Base-by-base conservation (phyloP, 2,888 invertebrate species). In the Stegana nigrithorax region DNA sequence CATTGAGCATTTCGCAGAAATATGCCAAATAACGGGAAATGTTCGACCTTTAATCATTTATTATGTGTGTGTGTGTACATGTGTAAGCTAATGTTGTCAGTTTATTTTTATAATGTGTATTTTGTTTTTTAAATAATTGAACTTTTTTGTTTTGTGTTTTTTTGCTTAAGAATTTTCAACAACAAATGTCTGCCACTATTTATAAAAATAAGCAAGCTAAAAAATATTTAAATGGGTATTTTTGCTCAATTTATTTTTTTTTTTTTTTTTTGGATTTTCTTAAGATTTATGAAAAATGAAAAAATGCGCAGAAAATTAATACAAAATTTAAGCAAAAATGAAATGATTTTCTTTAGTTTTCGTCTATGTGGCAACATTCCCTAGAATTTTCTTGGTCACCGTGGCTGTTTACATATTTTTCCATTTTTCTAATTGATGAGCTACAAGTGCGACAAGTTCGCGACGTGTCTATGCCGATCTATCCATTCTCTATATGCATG, bases 71-170 rank as follows among this genome's bases (percentile, higher is more conserved):
- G 6, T 50, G 12, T 27, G 51, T 27, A 55, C 12, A 21, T 19
- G 4, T 19, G 60, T 63, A 62, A 68, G 68, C 65, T 63, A 42
- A 65, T 73, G 73, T 69, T 66, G 69, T 70, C 72, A 68, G 67
- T 58, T 55, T 66, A 66, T 66, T 67, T 67, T 57, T 10, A 56
- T 25, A 50, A 21, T 10, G 10, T 36, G 14, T 6, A 36, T 36
- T 59, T 64, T 26, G 26, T 44, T 12, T 55, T 55, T 58, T 23
- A 23, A 50, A 60, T 51, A 59, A 29, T 7, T 17, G 50, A n/a
- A n/a, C n/a, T n/a, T 60, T 12, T 63, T 44, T 27, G 23, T 5
- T 10, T 23, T 39, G 55, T 66, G 60, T 67, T 59, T 66, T 73
- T 66, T 67, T 47, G 55, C 56, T 51, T 59, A 58, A 55, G 42